Percentiles rank a stretch among this genome's conserved stretches.
Evolutionary conservation across 2,888 invertebrate species (phyloP).

Genomic region (Agapostemon virescens): DNA sequence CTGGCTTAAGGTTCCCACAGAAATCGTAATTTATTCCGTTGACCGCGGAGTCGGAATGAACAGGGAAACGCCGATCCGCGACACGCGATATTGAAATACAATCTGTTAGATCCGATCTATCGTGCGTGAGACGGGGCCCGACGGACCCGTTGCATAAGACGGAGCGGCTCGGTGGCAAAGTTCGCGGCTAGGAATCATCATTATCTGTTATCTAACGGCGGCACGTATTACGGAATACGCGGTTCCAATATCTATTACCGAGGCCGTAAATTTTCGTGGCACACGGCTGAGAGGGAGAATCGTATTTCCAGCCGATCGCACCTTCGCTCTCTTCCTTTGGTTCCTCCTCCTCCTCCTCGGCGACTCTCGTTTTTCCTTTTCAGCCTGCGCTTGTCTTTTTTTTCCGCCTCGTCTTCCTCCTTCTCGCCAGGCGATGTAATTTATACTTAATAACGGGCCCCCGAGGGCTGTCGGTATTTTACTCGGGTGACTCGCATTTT

Average conservation of each 20-base stretch:
- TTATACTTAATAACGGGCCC: conserved; percentile 66
- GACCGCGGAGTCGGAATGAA: conserved; percentile 40
- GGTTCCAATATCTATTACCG: conserved; percentile 69
- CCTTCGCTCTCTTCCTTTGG: conserved; percentile 30
- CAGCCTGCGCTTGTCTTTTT: conserved; percentile 28
- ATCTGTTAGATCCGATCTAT: conserved; percentile 57
- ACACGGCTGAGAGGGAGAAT: conserved; percentile 60
- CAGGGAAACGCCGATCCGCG: conserved; percentile 24
- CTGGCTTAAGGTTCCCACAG: conserved; percentile 32
- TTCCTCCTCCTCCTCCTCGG: neutral
- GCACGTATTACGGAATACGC: conserved; percentile 68
- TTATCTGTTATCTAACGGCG: conserved; percentile 68
- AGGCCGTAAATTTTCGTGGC: conserved; percentile 62
- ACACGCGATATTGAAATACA: conserved; percentile 54
- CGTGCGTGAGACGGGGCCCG: conserved; percentile 44
- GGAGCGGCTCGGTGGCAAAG: conserved; percentile 59
- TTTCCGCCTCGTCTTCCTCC: conserved; percentile 8
- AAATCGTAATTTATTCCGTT: conserved; percentile 32
- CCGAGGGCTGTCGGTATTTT: conserved; percentile 39
- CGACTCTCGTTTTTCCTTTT: conserved; percentile 12
- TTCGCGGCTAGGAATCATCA: conserved; percentile 68
- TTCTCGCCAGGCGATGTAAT: conserved; percentile 50
- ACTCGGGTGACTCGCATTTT: conserved; percentile 49
- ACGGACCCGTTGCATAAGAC: conserved; percentile 47
- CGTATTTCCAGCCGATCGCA: conserved; percentile 69